phyloP scores from a whole-genome alignment of 2,113 vertebrate species.

The Tragelaphus buxtoni region DNA sequence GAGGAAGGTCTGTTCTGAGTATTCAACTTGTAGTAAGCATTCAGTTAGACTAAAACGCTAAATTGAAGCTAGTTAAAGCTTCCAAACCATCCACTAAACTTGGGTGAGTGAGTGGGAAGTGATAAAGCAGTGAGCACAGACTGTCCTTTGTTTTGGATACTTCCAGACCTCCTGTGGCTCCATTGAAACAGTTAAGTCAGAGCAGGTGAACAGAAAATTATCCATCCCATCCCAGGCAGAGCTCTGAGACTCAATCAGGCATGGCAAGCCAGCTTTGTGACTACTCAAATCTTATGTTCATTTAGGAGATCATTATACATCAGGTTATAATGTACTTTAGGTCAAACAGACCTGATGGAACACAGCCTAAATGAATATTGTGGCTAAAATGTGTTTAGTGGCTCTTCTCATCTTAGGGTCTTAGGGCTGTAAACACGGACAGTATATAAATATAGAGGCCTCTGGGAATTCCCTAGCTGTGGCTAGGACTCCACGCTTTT shows the following conservation, averaged over 20 bases:
- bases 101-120: not conserved
- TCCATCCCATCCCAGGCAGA: not conserved
- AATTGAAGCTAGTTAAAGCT: not conserved
- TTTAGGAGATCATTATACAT: not conserved
- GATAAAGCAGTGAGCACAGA: not conserved
- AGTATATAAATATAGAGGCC: not conserved
- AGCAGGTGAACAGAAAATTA: not conserved
- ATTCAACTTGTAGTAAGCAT: not conserved
- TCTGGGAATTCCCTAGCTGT: not conserved
- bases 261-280: not conserved
- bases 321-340: not conserved
- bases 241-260: not conserved
- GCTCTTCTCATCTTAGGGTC: not conserved
- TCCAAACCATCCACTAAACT: not conserved
- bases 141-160: not conserved
- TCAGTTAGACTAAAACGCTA: not conserved
- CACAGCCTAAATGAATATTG: not conserved
- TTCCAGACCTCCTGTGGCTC: not conserved
- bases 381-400: not conserved
- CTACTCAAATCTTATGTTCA: not conserved
- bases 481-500: not conserved
- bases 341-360: not conserved
- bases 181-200: not conserved
- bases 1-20: not conserved
- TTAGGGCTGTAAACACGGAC: not conserved